Conservation (phyloP, 2,113 vertebrate species). For the Caracal caracal region DNA sequence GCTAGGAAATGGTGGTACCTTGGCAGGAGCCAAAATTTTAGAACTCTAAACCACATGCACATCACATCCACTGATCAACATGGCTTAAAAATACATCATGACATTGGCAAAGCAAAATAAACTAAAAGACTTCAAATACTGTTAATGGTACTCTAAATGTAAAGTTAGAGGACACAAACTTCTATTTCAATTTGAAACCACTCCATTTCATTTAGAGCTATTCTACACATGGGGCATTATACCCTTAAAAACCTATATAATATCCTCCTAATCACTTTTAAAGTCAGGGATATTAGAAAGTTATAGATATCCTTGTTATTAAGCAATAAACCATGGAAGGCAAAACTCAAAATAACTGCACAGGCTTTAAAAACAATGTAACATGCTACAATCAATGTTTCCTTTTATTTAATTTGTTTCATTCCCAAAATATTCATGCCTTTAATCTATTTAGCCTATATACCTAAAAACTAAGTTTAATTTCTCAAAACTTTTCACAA, state of each 20-base stretch:
- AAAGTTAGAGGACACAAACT: neutral
- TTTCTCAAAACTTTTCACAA: constrained; percentile 26
- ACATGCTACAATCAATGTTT: neutral
- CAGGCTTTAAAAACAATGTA: neutral
- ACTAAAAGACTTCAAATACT: neutral
- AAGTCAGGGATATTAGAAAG: neutral
- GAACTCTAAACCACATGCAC: neutral
- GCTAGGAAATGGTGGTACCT: neutral
- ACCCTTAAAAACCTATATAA: constrained; percentile 18
- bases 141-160: neutral
- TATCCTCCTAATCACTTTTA: neutral
- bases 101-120: neutral
- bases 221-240: neutral
- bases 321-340: neutral
- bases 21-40: neutral
- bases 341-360: constrained; percentile 43
- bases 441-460: neutral
- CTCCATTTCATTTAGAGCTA: constrained; percentile 7
- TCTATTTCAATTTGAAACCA: constrained; percentile 3
- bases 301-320: neutral
- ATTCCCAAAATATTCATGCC: neutral
- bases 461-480: neutral
- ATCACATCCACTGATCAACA: neutral
- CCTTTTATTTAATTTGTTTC: constrained; percentile 20
- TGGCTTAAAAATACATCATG: neutral